Base-by-base conservation (phyloP, 2,113 vertebrate species). In the Gallinago undulata region DNA sequence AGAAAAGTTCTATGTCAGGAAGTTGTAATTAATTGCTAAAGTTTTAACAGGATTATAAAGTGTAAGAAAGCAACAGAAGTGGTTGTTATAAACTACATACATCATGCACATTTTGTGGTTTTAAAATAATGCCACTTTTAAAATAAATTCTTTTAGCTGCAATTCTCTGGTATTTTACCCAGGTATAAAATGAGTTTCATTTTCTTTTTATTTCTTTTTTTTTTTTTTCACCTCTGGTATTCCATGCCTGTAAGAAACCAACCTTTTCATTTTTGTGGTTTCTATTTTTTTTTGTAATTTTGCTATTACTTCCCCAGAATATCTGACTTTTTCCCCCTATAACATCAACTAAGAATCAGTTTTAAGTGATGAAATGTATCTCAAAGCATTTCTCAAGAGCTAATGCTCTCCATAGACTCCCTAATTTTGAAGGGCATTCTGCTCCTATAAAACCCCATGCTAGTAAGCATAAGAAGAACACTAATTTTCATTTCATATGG, bases 401-500 rank as follows among this genome's bases (percentile, higher is more conserved):
- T 66, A 43, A 28, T 78, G 39, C 31, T 63, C 37, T 88, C 59
- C 47, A 21, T 33, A 87, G 57, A 16, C 43, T 93, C 55, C 62
- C 10, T 28, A 35, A 28, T 78, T 96, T 96, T 81, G 69, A 93
- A 84, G 90, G 48, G 19, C 60, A 45, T 50, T 89, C 59, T 79
- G 62, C 68, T 94, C 60, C 33, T 84, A 50, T 69, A 64, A 84
- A 94, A 37, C 53, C 57, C 60, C 47, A 18, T 64, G 43, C 87
- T 87, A 90, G 51, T 28, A 93, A 86, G 74, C 64, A 37, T 77
- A 70, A 33, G 74, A 90, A 81, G 72, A 92, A 57, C 33, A 55
- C 50, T 56, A 55, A 84, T 73, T 89, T 93, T 90, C 3, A 2
- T 94, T 96, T 95, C 66, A 1, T 93, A 87, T 87, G 87, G 90